Percentiles rank a stretch among this genome's conserved stretches.
phyloP scores from a whole-genome alignment of 2,797 vertebrate genomes.

The Amniataba percoides region DNA sequence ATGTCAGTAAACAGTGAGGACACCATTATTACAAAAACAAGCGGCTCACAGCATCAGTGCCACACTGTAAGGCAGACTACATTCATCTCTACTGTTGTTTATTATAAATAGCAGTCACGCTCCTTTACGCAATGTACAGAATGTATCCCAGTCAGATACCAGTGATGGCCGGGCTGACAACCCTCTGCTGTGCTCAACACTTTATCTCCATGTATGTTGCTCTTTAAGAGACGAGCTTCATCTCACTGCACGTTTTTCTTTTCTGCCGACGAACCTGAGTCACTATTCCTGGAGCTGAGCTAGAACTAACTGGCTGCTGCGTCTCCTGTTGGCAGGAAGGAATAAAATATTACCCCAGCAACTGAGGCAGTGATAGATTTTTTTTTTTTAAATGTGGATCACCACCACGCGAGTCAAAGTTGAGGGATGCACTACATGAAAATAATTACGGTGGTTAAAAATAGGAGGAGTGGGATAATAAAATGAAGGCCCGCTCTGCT shows the following conservation, averaged over 20 bases:
- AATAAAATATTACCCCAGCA: slow-evolving; percentile 46
- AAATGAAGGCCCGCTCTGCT: slow-evolving; percentile 12
- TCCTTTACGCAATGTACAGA: slow-evolving; percentile 17
- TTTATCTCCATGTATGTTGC: not conserved
- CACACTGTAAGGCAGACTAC: not conserved
- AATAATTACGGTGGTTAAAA: slow-evolving; percentile 53
- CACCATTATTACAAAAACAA: not conserved
- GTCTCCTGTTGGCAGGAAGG: slow-evolving; percentile 40
- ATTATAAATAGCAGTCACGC: slow-evolving; percentile 10
- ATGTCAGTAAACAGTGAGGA: not conserved
- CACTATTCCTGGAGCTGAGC: slow-evolving; percentile 64
- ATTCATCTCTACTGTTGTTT: not conserved
- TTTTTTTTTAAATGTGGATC: slow-evolving; percentile 21
- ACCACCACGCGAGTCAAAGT: slow-evolving; percentile 47
- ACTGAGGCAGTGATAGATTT: slow-evolving; percentile 33
- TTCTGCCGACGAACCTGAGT: slow-evolving; percentile 62
- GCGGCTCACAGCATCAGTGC: not conserved
- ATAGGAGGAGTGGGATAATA: slow-evolving; percentile 27
- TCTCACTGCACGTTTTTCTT: slow-evolving; percentile 37
- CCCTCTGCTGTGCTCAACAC: slow-evolving; percentile 6
- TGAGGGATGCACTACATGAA: slow-evolving; percentile 27
- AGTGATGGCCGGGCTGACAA: slow-evolving; percentile 2
- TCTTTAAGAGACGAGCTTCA: slow-evolving; percentile 37
- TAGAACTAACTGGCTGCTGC: slow-evolving; percentile 43
- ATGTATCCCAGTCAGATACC: slow-evolving; percentile 12